Evolutionary conservation across 2,888 invertebrate species (phyloP).

Genomic region (Scaptomyza parva): DNA sequence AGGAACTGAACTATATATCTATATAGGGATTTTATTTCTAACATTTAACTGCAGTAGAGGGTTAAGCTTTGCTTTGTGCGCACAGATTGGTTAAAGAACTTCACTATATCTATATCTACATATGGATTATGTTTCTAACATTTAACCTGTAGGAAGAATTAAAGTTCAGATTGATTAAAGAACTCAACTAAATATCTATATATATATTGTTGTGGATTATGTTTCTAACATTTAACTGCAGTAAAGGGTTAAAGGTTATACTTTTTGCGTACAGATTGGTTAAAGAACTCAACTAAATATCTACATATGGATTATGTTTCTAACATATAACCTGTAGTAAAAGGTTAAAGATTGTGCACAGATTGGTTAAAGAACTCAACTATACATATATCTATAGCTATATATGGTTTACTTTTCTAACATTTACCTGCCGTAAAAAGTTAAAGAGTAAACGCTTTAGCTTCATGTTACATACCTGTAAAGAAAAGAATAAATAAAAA

Average conservation of each 20-base stretch:
- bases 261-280: neutral
- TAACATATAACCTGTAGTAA: conserved; percentile 34
- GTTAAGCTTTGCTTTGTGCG: no score
- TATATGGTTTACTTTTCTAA: conserved; percentile 10
- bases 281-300: neutral
- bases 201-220: conserved; percentile 6
- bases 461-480: conserved; percentile 45
- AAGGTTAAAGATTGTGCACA: no score
- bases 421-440: conserved; percentile 35
- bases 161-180: neutral
- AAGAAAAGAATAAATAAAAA: conserved; percentile 9
- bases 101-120: conserved; percentile 1
- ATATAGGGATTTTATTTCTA: conserved; percentile 9
- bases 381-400: neutral
- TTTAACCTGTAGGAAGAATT: conserved; percentile 37
- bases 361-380: neutral
- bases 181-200: conserved; percentile 1
- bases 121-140: conserved; percentile 8
- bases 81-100: neutral
- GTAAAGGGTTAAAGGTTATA: neutral
- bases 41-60: conserved; percentile 34
- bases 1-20: conserved; percentile 2
- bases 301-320: conserved; percentile 11
- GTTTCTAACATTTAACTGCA: conserved; percentile 35
- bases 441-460: neutral